Conservation (phyloP, 1,140 invertebrate species). For the Portunus trituberculatus region DNA sequence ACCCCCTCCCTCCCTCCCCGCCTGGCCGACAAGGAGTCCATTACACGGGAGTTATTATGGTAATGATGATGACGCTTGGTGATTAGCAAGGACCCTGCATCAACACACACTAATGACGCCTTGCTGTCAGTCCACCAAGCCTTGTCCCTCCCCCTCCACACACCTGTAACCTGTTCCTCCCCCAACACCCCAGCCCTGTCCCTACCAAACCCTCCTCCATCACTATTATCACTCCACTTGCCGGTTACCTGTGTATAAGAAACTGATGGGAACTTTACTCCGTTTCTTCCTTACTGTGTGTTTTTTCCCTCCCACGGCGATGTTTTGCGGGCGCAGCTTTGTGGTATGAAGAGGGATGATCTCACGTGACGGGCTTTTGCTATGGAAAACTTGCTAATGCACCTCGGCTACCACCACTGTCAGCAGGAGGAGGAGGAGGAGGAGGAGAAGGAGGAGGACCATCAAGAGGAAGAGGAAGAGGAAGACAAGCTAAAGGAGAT, state of each 20-base stretch:
- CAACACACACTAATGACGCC: slow-evolving; percentile 58
- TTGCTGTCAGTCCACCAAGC: background rate
- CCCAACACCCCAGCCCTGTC: background rate
- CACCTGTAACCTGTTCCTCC: background rate
- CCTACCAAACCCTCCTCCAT: background rate
- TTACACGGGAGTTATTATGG: slow-evolving; percentile 64
- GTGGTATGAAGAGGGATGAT: slow-evolving; percentile 9
- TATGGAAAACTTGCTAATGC: slow-evolving; percentile 53
- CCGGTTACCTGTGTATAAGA: background rate
- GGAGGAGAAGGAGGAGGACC: background rate
- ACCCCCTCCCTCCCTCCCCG: background rate
- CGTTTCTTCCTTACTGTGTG: background rate
- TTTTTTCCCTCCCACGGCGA: background rate
- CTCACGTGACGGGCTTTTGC: slow-evolving; percentile 16
- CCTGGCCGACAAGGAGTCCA: slow-evolving; percentile 29
- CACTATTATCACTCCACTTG: background rate
- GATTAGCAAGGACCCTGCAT: slow-evolving; percentile 38
- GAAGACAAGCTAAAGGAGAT: background rate
- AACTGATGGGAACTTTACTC: background rate
- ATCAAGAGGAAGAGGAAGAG: background rate
- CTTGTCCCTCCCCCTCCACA: background rate
- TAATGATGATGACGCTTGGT: slow-evolving; percentile 49
- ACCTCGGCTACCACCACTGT: background rate
- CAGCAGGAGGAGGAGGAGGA: background rate
- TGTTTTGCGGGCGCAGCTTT: background rate